Percentiles rank a stretch among this genome's conserved stretches.
Conservation (phyloP, 1,140 invertebrate species). For the Thalassaphorura encarpata region DNA sequence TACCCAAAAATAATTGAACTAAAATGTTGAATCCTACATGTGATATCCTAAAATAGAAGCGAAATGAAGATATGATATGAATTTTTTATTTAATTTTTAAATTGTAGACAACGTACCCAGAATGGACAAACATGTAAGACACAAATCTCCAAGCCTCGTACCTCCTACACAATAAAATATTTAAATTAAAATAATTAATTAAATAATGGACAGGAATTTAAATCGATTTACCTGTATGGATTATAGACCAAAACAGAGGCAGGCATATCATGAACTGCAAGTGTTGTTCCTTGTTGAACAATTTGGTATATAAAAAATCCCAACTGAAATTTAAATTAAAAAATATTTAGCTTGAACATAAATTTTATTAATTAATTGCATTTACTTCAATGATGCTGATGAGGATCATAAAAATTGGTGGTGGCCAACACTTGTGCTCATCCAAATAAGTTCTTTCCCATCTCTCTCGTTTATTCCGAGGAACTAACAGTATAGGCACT, state of each 20-base stretch:
- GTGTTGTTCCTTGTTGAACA: constrained; percentile 30
- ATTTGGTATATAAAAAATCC: constrained; percentile 42
- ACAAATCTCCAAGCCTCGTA: constrained; percentile 85
- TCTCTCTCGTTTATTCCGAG: constrained; percentile 5
- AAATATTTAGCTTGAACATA: neutral
- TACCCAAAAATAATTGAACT: too few species aligned
- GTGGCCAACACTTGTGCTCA: constrained; percentile 74
- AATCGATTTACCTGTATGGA: too few species aligned
- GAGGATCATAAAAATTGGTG: constrained; percentile 69
- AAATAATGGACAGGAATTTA: too few species aligned
- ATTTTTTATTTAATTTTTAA: too few species aligned
- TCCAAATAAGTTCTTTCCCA: constrained; percentile 43
- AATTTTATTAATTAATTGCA: neutral
- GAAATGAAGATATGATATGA: too few species aligned
- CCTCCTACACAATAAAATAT: too few species aligned
- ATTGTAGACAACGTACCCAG: constrained; percentile 63
- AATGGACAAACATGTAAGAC: constrained; percentile 94
- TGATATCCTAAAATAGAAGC: too few species aligned
- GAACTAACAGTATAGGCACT: neutral
- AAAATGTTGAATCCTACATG: too few species aligned
- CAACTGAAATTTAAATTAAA: constrained; percentile 35
- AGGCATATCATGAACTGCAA: constrained; percentile 26
- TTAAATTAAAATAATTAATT: too few species aligned
- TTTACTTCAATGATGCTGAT: constrained; percentile 42
- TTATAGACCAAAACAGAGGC: constrained; percentile 77